These are phyloP conservation scores for Peucedramus taeniatus DNA, from an alignment of 2,113 vertebrate genomes.

Conservation along the genomic window DNA sequence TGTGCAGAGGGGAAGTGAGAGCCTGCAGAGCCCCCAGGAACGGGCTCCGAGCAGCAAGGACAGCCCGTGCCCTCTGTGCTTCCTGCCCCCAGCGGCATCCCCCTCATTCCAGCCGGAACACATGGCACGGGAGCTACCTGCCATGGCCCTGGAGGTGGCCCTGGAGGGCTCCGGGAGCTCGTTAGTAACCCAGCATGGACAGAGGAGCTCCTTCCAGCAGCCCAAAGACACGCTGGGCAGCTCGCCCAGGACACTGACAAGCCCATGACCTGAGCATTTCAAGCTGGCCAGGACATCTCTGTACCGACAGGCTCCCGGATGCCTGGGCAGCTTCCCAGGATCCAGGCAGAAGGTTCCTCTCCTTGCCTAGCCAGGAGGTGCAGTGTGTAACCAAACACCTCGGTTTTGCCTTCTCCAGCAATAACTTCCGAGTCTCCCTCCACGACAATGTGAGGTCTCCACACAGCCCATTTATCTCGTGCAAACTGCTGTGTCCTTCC, in stretches of 20 bases:
- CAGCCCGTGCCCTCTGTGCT: not conserved
- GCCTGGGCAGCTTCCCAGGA: not conserved
- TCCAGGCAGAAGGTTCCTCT: not conserved
- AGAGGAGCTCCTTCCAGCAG: not conserved
- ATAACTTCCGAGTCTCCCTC: not conserved
- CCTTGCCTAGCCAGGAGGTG: not conserved
- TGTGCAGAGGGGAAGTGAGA: not conserved
- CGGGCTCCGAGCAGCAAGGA: rapidly evolving
- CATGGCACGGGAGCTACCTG: not conserved
- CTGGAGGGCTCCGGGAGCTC: not conserved
- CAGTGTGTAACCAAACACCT: not conserved
- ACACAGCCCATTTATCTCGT: not conserved
- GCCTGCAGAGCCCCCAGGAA: not conserved
- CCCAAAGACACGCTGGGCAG: not conserved
- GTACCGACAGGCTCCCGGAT: not conserved
- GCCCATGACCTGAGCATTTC: not conserved
- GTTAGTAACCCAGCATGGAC: rapidly evolving
- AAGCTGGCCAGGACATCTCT: not conserved
- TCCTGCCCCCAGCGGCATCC: not conserved
- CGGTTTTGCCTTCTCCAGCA: not conserved
- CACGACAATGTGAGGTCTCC: rapidly evolving
- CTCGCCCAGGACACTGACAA: not conserved
- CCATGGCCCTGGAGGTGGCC: not conserved
- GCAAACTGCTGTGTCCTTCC: not conserved
- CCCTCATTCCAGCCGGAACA: not conserved